Percentiles rank a stretch among this genome's conserved stretches.
Evolutionary conservation across 2,888 invertebrate genomes (phyloP).

Genomic region (Heliconius sara): DNA sequence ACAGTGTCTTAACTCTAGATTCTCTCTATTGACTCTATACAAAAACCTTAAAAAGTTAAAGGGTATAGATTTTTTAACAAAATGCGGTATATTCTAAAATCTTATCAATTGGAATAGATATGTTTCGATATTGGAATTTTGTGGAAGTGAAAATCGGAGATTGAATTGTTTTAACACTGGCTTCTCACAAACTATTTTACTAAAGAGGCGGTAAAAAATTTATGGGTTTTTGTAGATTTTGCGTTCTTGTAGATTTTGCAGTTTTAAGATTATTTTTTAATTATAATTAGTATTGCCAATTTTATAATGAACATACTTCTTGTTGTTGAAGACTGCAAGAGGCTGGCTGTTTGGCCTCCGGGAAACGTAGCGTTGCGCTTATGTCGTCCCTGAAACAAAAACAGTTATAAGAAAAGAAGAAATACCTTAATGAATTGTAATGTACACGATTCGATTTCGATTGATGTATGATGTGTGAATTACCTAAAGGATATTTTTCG

Average conservation of each 20-base stretch:
- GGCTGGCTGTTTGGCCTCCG: conserved; percentile 87
- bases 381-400: conserved; percentile 86
- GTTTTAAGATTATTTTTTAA: not conserved
- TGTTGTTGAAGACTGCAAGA: conserved; percentile 85
- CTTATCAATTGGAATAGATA: not conserved
- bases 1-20: not conserved
- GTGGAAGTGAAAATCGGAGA: no score
- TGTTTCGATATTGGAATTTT: no score
- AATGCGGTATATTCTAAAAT: not conserved
- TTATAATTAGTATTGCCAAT: not conserved
- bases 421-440: no score
- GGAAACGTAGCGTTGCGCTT: conserved; percentile 92
- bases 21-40: not conserved
- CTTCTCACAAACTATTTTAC: no score
- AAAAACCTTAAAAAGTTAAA: no score
- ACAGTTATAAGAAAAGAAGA: conserved; percentile 2
- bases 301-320: conserved; percentile 78
- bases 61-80: not conserved
- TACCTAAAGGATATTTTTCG: no score
- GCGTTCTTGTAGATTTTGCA: not conserved
- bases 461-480: no score
- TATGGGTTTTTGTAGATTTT: no score
- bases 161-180: no score
- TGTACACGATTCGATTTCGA: no score
- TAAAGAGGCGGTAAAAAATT: no score